These are phyloP conservation scores for Cyclargus thomasi DNA, from an alignment of 1,140 invertebrate genomes.

Conservation along the genomic window DNA sequence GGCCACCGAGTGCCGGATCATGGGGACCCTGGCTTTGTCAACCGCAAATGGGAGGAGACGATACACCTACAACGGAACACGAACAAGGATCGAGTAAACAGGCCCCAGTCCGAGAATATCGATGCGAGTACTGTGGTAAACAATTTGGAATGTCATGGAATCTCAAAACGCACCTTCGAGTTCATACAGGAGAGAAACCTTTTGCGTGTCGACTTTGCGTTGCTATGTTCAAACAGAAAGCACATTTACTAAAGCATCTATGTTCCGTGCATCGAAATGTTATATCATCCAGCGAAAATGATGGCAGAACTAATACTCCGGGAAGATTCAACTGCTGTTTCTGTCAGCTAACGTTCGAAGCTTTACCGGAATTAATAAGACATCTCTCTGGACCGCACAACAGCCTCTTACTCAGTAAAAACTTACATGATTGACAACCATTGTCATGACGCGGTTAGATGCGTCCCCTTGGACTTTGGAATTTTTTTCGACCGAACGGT, in stretches of 20 bases:
- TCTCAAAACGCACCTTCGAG: slow-evolving; percentile 88
- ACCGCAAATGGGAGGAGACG: slow-evolving; percentile 77
- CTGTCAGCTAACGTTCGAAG: slow-evolving; percentile 88
- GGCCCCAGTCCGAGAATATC: slow-evolving; percentile 84
- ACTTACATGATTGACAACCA: slow-evolving; percentile 83
- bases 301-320: slow-evolving; percentile 78
- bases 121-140: slow-evolving; percentile 91
- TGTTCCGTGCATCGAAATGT: slow-evolving; percentile 91
- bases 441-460: slow-evolving; percentile 42
- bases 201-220: slow-evolving; percentile 90
- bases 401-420: slow-evolving; percentile 89
- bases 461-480: slow-evolving; percentile 62
- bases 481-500: slow-evolving; percentile 48
- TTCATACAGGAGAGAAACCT: slow-evolving; percentile 91
- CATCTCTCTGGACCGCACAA: slow-evolving; percentile 91
- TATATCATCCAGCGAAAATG: slow-evolving; percentile 83
- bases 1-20: slow-evolving; percentile 82
- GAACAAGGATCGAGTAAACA: slow-evolving; percentile 74
- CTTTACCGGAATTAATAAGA: slow-evolving; percentile 87
- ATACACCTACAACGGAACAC: slow-evolving; percentile 74
- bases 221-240: slow-evolving; percentile 93
- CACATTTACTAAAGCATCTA: slow-evolving; percentile 88
- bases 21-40: slow-evolving; percentile 84
- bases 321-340: slow-evolving; percentile 88
- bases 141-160: slow-evolving; percentile 94